Evolutionary conservation across 2,113 vertebrate species (phyloP), one percentile per base, ranked within the genome.

Genomic region (Nyctereutes procyonoides): DNA sequence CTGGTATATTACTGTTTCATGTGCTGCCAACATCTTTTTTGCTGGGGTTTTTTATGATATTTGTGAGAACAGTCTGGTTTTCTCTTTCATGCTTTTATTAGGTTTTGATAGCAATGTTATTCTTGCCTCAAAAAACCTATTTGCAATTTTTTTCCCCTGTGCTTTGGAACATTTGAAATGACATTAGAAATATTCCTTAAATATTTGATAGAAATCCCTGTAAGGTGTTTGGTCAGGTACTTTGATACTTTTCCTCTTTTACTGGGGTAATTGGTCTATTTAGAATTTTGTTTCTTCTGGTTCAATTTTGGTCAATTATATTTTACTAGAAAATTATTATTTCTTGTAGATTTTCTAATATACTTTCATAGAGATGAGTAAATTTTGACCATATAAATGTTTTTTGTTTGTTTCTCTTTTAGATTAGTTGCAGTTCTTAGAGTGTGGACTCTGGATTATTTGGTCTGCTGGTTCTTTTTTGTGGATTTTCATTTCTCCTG

Each of bases 1-100:
- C 28, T 80, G n/a, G 43, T 81, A 8, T 87, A 58, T 95, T 95
- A 55, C 60, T 93, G 35, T 83, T 96, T 88, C 88, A 93, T 38
- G 15, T 56, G 55, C 55, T 17, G 16, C 55, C 55, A 56, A 17
- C 55, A 43, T 43, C 43, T 74, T 96, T 96, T 83, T 67, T 76
- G 12, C 48, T 88, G 56, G 12, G 20, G 12, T 71, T 19, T 86
- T 86, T 82, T 82, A 22, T 2, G 15, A 24, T 92, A 88, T 82
- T 93, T 73, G 76, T 96, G 56, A 88, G 56, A 96, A 51, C 93
- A 8, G 56, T 35, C 8, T 74, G 56, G 35, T 92, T 88, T 95
- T 92, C n/a, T 82, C 56, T 88, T 74, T 74, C 8, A 17, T 48
- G 56, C 82, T 96, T 88, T 81, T 80, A 48, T 16, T 95, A 73